These are phyloP conservation scores for Lucifuga dentata DNA, from an alignment of 2,113 vertebrate species.

Conservation along the genomic window DNA sequence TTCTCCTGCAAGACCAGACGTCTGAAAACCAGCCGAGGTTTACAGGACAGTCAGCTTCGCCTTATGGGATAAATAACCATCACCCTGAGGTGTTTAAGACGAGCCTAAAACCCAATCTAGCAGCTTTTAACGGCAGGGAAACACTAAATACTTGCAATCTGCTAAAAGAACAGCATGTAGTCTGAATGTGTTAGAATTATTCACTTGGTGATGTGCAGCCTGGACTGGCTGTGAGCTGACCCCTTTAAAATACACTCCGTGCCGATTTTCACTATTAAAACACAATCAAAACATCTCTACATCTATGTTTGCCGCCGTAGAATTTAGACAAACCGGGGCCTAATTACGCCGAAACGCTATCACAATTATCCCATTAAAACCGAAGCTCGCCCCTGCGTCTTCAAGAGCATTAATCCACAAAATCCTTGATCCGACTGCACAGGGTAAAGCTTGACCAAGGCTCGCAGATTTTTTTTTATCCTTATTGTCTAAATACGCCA, in stretches of 20 bases:
- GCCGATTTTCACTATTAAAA: slow-evolving; percentile 42
- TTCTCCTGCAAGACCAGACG: slow-evolving; percentile 56
- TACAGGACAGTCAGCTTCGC: slow-evolving; percentile 63
- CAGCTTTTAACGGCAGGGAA: slow-evolving; percentile 14
- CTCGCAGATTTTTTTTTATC: slow-evolving; percentile 8
- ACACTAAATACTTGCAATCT: background rate
- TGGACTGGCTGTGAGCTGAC: slow-evolving; percentile 28
- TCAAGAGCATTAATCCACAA: slow-evolving; percentile 79
- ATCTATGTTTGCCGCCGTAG: background rate
- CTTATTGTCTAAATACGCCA: slow-evolving; percentile 59
- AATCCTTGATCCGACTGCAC: slow-evolving; percentile 78
- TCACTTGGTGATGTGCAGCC: slow-evolving; percentile 52
- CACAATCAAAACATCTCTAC: slow-evolving; percentile 26
- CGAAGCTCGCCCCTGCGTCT: slow-evolving; percentile 70
- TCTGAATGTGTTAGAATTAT: slow-evolving; percentile 21
- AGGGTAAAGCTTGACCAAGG: slow-evolving; percentile 39
- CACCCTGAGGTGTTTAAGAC: slow-evolving; percentile 30
- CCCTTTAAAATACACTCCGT: slow-evolving; percentile 16
- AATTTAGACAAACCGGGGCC: slow-evolving; percentile 32
- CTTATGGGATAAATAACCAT: slow-evolving; percentile 51
- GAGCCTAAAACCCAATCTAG: background rate
- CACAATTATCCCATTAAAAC: slow-evolving; percentile 79
- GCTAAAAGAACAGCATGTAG: slow-evolving; percentile 26
- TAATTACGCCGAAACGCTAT: slow-evolving; percentile 44
- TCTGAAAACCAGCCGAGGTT: slow-evolving; percentile 36